Evolutionary conservation across 1,140 invertebrate species (phyloP).

Genomic region (Venustaconcha ellipsiformis): DNA sequence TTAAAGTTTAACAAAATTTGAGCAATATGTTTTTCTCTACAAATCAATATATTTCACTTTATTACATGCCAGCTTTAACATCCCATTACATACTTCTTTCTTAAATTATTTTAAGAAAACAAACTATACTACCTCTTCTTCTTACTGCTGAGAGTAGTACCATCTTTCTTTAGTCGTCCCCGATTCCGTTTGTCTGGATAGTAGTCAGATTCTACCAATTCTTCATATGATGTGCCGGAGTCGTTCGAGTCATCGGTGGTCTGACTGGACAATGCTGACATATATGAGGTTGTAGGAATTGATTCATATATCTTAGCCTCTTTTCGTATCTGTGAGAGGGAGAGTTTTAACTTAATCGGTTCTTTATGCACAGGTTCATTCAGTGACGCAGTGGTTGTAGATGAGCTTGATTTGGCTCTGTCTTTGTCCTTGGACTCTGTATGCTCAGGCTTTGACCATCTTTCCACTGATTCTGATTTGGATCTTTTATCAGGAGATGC

Average conservation of each 20-base stretch:
- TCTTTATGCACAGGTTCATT: conserved; percentile 30
- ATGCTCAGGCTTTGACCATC: no score
- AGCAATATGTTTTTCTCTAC: no score
- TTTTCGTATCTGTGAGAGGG: conserved; percentile 23
- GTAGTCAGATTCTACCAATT: neutral
- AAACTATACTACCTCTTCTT: conserved; percentile 26
- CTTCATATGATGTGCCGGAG: conserved; percentile 6
- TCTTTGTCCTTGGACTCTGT: no score
- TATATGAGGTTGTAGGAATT: conserved; percentile 7
- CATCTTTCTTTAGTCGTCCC: conserved; percentile 28
- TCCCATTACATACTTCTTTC: neutral
- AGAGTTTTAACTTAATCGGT: conserved; percentile 31
- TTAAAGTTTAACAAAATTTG: no score
- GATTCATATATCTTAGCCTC: conserved; percentile 19
- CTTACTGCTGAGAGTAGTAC: conserved; percentile 20
- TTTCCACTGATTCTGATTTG: no score
- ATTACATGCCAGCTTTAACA: neutral
- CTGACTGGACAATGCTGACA: no score
- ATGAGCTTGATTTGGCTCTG: no score
- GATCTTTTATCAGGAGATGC: no score
- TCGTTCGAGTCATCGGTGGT: no score
- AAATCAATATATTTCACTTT: no score
- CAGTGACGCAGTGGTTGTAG: no score
- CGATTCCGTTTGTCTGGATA: conserved; percentile 2
- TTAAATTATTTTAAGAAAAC: neutral